Base-by-base conservation (phyloP, 1,140 invertebrate species). In the Pectinophora gossypiella region DNA sequence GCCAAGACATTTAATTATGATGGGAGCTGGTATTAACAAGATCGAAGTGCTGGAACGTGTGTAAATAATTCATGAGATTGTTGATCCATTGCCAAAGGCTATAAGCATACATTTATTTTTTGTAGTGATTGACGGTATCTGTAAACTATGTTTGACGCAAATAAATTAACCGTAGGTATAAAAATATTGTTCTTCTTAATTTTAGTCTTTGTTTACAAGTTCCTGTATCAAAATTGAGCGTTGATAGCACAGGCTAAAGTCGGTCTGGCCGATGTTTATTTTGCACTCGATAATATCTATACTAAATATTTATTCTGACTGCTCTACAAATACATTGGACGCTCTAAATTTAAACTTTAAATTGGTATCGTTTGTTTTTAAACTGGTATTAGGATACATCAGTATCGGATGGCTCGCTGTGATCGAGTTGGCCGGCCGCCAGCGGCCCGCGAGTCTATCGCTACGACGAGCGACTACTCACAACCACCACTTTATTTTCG, bases 401-500 rank as follows among this genome's bases (percentile, higher is more conserved):
- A n/a, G 42, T 19, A 21, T 44, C 19, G 42, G 18, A 44, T 21
- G 42, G 19, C 10, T 65, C 65, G 51, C 12, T 72, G 66, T 71
- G 73, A 80, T 80, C 70, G 76, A 70, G 68, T 76, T 85, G 82
- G 82, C 79, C 13, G 10, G 12, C 43, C 23, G 66, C 76, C 82
- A 72, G 52, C 48, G 54, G 20, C 64, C 59, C 68, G 68, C 73
- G 68, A 68, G 67, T 72, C 71, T 72, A 80, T 80, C 72, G 67
- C 61, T 68, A 7, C 72, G 62, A 67, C 62, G 63, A 71, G 64
- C 72, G 76, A 74, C 72, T 68, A 78, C 48, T 70, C 69, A 76
- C 65, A 78, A 72, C 69, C 75, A 73, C 62, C 66, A 66, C 73
- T 86, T 83, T 85, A 86, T 86, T 86, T 86, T 83, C 69, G 76